Percentiles rank a stretch among this genome's conserved stretches.
Evolutionary conservation across 2,797 vertebrate genomes (phyloP).

Genomic region (Cyclopterus lumpus): DNA sequence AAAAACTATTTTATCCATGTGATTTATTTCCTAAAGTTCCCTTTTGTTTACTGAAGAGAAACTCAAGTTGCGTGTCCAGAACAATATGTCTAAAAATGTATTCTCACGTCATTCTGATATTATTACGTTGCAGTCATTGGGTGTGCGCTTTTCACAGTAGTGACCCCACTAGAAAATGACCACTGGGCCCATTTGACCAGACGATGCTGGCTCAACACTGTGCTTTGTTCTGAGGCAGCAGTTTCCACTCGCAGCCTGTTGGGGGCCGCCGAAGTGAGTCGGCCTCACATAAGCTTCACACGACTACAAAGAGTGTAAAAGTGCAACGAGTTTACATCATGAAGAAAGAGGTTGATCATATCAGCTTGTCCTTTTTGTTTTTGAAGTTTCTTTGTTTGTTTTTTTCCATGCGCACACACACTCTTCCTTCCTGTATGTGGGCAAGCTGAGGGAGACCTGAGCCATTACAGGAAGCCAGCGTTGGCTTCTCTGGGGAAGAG

Average conservation of each 20-base stretch:
- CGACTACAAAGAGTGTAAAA: constrained; percentile 20
- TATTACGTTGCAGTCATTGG: too few species aligned
- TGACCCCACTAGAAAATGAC: neutral
- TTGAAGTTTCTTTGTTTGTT: constrained; percentile 30
- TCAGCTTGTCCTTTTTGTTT: constrained; percentile 54
- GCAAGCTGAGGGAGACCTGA: constrained; percentile 42
- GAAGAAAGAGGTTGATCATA: constrained; percentile 19
- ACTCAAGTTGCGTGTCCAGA: too few species aligned
- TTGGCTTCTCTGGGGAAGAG: constrained; percentile 58
- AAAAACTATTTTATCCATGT: too few species aligned
- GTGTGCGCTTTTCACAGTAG: neutral
- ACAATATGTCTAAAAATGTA: too few species aligned
- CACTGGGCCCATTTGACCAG: too few species aligned
- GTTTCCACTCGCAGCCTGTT: neutral
- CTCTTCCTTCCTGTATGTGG: constrained; percentile 53
- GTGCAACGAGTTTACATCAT: constrained; percentile 15
- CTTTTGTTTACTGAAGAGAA: too few species aligned
- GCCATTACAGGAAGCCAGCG: constrained; percentile 63
- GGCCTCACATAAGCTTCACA: neutral
- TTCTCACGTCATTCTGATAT: too few species aligned
- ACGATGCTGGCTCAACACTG: neutral
- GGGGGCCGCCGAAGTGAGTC: neutral
- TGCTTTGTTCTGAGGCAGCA: too few species aligned
- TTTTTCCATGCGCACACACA: constrained; percentile 10
- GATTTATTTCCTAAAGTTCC: too few species aligned